Percentiles rank a stretch among this genome's conserved stretches.
Evolutionary conservation across 2,888 invertebrate species (phyloP).

Genomic region (Bombylius discolor): DNA sequence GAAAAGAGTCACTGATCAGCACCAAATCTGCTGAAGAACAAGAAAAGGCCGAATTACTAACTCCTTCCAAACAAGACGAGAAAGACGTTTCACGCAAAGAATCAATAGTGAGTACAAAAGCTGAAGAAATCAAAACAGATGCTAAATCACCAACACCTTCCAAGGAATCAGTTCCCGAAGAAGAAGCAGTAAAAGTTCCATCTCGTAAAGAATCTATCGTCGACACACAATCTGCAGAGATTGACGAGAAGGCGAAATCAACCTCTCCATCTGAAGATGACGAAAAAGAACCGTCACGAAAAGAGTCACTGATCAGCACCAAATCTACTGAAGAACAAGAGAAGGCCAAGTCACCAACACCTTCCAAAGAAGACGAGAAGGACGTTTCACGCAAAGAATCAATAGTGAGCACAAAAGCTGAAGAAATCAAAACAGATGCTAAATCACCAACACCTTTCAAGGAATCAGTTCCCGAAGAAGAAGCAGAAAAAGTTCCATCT

Average conservation of each 20-base stretch:
- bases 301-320: constrained; percentile 16
- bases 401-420: not conserved
- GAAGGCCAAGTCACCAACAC: not conserved
- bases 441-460: constrained; percentile 14
- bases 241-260: constrained; percentile 6
- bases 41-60: too few species aligned
- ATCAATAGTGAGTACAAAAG: too few species aligned
- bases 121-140: not conserved
- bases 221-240: not conserved
- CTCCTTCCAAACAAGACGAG: too few species aligned
- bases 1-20: constrained; percentile 20
- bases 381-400: constrained; percentile 6
- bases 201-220: constrained; percentile 3
- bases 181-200: constrained; percentile 2
- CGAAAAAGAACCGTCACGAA: constrained; percentile 19
- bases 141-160: not conserved
- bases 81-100: too few species aligned
- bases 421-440: not conserved
- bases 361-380: constrained; percentile 1
- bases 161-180: not conserved
- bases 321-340: not conserved
- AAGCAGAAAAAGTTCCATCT: constrained; percentile 15
- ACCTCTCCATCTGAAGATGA: constrained; percentile 18
- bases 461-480: constrained; percentile 3
- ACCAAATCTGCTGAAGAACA: not conserved